A percentile compares a stretch with the other conserved stretches of the same genome.
Evolutionary conservation across 2,113 vertebrate species (phyloP).

Genomic region (Piprites chloris): DNA sequence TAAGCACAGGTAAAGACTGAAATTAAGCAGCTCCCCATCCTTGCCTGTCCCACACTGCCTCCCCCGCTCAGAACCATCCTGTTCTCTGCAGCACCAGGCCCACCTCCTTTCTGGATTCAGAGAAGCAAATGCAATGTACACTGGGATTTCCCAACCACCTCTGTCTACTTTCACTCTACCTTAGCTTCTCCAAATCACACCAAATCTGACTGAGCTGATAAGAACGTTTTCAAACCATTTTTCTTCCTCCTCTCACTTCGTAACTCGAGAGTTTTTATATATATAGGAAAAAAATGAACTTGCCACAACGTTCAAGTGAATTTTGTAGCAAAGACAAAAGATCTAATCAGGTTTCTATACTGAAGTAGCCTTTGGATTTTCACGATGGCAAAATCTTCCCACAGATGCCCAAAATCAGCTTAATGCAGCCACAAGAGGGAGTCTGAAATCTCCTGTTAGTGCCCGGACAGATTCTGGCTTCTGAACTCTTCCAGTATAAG

Average conservation of each 20-base stretch:
- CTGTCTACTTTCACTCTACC: background rate
- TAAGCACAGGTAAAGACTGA: background rate
- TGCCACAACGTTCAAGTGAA: background rate
- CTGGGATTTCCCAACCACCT: background rate
- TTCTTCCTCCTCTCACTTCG: background rate
- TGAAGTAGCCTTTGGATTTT: background rate
- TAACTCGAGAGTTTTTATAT: background rate
- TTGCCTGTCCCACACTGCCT: background rate
- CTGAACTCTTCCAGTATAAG: background rate
- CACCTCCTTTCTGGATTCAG: background rate
- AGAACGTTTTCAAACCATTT: background rate
- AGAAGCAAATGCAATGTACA: background rate
- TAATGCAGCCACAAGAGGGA: slow-evolving; percentile 65
- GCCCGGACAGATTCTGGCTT: background rate
- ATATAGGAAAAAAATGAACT: background rate
- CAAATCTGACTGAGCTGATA: background rate
- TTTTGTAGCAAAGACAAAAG: background rate
- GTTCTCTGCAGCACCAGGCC: background rate
- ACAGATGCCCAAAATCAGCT: background rate
- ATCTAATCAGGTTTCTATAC: background rate
- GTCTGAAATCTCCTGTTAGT: slow-evolving; percentile 25
- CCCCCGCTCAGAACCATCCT: background rate
- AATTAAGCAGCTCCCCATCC: background rate
- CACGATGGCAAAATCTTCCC: background rate
- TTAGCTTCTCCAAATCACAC: background rate